These are phyloP conservation scores for Clinocottus analis DNA, from an alignment of 2,113 vertebrate species.

Conservation along the genomic window DNA sequence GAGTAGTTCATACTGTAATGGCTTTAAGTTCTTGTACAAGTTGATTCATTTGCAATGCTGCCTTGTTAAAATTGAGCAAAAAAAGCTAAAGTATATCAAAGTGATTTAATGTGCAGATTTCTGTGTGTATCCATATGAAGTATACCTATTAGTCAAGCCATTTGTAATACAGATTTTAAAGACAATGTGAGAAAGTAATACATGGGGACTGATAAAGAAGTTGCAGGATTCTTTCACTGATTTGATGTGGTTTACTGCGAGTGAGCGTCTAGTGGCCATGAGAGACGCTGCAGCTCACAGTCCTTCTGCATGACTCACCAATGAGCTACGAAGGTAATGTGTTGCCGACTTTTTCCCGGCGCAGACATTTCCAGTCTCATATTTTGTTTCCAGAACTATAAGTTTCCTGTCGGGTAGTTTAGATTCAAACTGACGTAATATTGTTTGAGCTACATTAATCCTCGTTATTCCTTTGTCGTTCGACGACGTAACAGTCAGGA, in stretches of 20 bases:
- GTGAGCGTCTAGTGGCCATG: slow-evolving; percentile 12
- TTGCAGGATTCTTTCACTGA: not conserved
- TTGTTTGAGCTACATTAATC: not conserved
- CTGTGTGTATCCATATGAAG: not conserved
- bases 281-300: not conserved
- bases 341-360: not conserved
- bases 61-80: not conserved
- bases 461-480: not conserved
- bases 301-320: not conserved
- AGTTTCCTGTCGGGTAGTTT: not conserved
- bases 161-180: not conserved
- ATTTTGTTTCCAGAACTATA: not conserved
- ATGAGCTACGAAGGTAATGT: not conserved
- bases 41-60: not conserved
- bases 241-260: not conserved
- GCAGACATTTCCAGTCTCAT: not conserved
- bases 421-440: not conserved
- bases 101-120: not conserved
- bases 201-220: not conserved
- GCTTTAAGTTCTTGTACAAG: not conserved
- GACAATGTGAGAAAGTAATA: not conserved
- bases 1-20: not conserved
- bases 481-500: too few species aligned
- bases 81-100: not conserved
- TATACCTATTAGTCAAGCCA: not conserved